Percentiles rank a stretch among this genome's conserved stretches.
Evolutionary conservation across 2,888 invertebrate species (phyloP).

Genomic region (Pandemis heparana): DNA sequence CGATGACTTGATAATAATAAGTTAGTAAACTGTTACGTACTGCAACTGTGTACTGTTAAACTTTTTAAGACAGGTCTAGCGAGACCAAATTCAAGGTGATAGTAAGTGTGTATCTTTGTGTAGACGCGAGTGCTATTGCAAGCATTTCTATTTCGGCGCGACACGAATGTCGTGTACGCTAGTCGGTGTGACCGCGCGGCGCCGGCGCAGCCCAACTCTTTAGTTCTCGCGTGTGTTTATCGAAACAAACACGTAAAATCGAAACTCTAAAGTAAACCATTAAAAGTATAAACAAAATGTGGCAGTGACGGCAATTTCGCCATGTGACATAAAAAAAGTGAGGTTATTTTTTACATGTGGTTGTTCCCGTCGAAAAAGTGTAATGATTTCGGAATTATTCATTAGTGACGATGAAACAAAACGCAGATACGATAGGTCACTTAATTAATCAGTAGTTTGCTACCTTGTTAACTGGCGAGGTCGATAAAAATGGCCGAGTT

Average conservation of each 20-base stretch:
- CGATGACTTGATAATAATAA: too few relatives aligned
- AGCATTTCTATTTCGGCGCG: slow-evolving; percentile 79
- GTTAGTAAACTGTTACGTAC: too few relatives aligned
- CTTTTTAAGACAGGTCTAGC: slow-evolving; percentile 16
- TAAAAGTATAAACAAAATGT: slow-evolving; percentile 13
- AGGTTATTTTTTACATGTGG: slow-evolving; percentile 15
- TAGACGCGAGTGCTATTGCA: slow-evolving; percentile 51
- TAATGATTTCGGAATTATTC: not conserved
- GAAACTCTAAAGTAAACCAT: slow-evolving; percentile 11
- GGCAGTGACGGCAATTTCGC: slow-evolving; percentile 10
- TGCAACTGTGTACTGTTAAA: too few relatives aligned
- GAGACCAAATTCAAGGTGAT: slow-evolving; percentile 34
- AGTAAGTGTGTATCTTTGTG: slow-evolving; percentile 49
- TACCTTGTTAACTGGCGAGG: slow-evolving; percentile 13
- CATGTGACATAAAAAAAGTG: slow-evolving; percentile 15
- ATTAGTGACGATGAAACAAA: not conserved
- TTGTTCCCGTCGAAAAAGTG: not conserved
- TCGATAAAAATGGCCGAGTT: slow-evolving; percentile 22
- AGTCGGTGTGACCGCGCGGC: slow-evolving; percentile 61
- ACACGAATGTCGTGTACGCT: slow-evolving; percentile 60
- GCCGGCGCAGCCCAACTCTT: slow-evolving; percentile 61
- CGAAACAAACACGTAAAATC: slow-evolving; percentile 40
- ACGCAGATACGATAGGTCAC: slow-evolving; percentile 1
- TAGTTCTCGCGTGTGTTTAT: slow-evolving; percentile 72
- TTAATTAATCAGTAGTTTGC: slow-evolving; percentile 6